Evolutionary conservation across 2,113 vertebrate genomes (phyloP), one percentile per base, ranked within the genome.

Genomic region (Embiotoca jacksoni): DNA sequence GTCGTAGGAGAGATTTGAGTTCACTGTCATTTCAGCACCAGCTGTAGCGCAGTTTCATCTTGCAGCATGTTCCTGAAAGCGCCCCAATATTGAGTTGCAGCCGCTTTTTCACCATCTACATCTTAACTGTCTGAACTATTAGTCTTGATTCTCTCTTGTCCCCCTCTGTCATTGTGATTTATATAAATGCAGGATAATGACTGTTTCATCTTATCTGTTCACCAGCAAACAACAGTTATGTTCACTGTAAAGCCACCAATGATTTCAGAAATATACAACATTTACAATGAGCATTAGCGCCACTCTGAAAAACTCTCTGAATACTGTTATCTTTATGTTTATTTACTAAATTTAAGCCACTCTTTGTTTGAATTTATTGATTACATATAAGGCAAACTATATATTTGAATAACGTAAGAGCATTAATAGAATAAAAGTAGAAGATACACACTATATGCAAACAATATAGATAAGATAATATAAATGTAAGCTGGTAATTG

Each of bases 51-150:
- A 52, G 49, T 74, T 83, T 77, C 68, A 73, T 72, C 60, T 72
- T 64, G 55, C 49, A 68, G 68, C 61, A 1, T 16, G 23, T n/a
- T 32, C 1, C 36, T 10, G 1, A 72, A 67, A 75, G 33, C 37
- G 57, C 53, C 11, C 37, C 4, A 4, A 75, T 83, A 72, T 80
- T 13, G 1, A 62, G 68, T 83, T 81, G 63, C 65, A 72, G 16
- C 30, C 31, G 32, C 8, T 69, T 52, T 65, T 49, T 53, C 16
- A 69, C 30, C 35, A 41, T n/a, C 59, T 8, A 44, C n/a, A 52
- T 31, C 11, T n/a, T 16, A 54, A 74, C 61, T 50, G 56, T 57
- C 14, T 65, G 47, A 76, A 41, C 30, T 14, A 41, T 31, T 31
- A 23, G 3, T 32, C 9, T 46, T 32, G 31, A 37, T 60, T 23